Conservation (phyloP, 2,797 vertebrate genomes). For the Sylvilagus floridanus region DNA sequence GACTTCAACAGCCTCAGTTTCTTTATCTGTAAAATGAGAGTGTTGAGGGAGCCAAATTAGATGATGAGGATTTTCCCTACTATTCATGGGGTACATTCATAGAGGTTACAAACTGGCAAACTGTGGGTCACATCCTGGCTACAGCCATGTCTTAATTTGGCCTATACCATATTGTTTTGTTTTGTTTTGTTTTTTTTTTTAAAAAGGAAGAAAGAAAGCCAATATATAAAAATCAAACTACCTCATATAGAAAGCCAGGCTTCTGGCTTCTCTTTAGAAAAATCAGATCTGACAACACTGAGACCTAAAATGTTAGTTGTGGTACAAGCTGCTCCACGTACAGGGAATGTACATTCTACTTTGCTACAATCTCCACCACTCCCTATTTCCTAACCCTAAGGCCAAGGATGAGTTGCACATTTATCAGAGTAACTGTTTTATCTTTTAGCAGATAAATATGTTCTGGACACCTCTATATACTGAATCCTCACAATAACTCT, state of each 20-base stretch:
- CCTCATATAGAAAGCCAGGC: neutral
- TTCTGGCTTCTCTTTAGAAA: conserved; percentile 9
- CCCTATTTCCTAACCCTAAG: neutral
- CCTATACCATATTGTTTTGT: neutral
- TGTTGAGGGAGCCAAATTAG: neutral
- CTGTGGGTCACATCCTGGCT: neutral
- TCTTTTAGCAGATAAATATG: neutral
- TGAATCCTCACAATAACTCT: neutral
- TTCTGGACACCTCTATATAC: neutral
- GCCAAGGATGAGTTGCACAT: neutral
- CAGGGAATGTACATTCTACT: neutral
- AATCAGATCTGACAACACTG: neutral
- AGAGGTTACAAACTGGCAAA: neutral
- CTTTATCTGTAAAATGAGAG: conserved; percentile 7
- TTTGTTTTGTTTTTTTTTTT: too few relatives aligned
- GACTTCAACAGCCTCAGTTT: neutral
- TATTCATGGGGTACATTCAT: neutral
- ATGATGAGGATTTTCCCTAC: neutral
- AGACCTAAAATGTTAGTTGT: neutral
- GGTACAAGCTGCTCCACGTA: neutral
- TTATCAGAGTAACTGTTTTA: conserved; percentile 16
- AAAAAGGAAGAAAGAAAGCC: neutral
- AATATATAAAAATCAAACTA: neutral
- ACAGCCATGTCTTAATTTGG: neutral
- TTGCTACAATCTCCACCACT: neutral